These are phyloP conservation scores for Leptinotarsa lineolata DNA, from an alignment of 1,140 invertebrate genomes.

Conservation along the genomic window DNA sequence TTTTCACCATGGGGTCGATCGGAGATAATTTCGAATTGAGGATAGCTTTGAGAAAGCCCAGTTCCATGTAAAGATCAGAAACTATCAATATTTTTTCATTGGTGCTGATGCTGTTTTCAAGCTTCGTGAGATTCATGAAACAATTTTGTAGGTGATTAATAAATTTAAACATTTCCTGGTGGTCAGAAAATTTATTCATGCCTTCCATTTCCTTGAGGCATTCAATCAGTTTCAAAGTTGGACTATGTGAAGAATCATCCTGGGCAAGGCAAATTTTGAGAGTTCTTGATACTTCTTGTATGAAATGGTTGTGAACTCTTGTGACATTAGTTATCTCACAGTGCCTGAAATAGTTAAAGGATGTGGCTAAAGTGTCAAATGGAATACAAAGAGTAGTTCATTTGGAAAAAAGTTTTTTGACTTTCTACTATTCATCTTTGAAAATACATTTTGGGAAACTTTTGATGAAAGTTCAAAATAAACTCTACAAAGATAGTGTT, in stretches of 20 bases:
- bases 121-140: not conserved
- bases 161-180: not conserved
- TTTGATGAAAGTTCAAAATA: too few species aligned
- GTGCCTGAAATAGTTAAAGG: slow-evolving; percentile 1
- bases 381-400: not conserved
- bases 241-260: not conserved
- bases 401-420: too few species aligned
- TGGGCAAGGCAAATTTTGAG: not conserved
- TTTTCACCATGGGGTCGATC: slow-evolving; percentile 78
- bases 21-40: slow-evolving; percentile 56
- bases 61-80: slow-evolving; percentile 40
- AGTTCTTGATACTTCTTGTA: slow-evolving; percentile 1
- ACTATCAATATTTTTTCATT: slow-evolving; percentile 24
- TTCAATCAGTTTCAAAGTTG: not conserved
- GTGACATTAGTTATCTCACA: slow-evolving; percentile 9
- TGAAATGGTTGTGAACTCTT: not conserved
- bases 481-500: too few species aligned
- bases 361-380: not conserved
- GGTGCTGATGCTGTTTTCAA: slow-evolving; percentile 8
- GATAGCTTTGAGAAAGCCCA: slow-evolving; percentile 47
- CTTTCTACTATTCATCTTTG: too few species aligned
- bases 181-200: not conserved
- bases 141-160: slow-evolving; percentile 17
- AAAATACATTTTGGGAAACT: too few species aligned
- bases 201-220: not conserved